phyloP scores from a whole-genome alignment of 1,140 invertebrate genomes.

The Nasonia longicornis region DNA sequence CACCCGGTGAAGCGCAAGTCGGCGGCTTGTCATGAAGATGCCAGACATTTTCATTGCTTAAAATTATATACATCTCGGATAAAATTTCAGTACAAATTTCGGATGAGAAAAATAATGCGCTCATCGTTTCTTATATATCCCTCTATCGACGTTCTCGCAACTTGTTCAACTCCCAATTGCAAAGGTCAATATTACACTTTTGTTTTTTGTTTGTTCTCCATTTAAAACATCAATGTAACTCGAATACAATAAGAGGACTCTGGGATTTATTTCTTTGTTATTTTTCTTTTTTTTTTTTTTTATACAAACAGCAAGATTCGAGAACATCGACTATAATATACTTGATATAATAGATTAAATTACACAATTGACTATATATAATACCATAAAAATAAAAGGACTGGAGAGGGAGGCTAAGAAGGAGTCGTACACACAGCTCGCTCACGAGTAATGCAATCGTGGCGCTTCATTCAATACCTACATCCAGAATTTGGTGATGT shows the following conservation, averaged over 20 bases:
- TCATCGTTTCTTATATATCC: not conserved
- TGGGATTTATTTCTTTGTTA: constrained; percentile 15
- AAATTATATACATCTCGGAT: constrained; percentile 28
- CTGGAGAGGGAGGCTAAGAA: constrained; percentile 20
- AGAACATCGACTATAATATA: constrained; percentile 42
- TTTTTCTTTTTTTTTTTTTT: constrained; percentile 22
- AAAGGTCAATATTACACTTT: not conserved
- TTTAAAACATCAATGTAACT: constrained; percentile 30
- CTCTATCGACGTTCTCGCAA: constrained; percentile 15
- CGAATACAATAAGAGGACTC: constrained; percentile 27
- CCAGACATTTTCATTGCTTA: constrained; percentile 32
- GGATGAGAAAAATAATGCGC: constrained; percentile 27
- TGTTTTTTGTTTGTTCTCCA: not conserved
- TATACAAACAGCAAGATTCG: constrained; percentile 42
- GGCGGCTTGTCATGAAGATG: constrained; percentile 1
- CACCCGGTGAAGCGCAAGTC: not conserved
- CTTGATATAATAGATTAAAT: constrained; percentile 41
- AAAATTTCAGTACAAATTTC: constrained; percentile 21
- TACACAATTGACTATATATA: constrained; percentile 41
- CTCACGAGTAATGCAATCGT: constrained; percentile 23
- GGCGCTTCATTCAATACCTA: constrained; percentile 2
- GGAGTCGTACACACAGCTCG: constrained; percentile 27
- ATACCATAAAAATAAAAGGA: constrained; percentile 42
- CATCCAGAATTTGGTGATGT: constrained; percentile 32
- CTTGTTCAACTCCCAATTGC: constrained; percentile 1